Evolutionary conservation across 2,888 invertebrate species (phyloP), one percentile per base, ranked within the genome.

Genomic region (Acrobasis consociella): DNA sequence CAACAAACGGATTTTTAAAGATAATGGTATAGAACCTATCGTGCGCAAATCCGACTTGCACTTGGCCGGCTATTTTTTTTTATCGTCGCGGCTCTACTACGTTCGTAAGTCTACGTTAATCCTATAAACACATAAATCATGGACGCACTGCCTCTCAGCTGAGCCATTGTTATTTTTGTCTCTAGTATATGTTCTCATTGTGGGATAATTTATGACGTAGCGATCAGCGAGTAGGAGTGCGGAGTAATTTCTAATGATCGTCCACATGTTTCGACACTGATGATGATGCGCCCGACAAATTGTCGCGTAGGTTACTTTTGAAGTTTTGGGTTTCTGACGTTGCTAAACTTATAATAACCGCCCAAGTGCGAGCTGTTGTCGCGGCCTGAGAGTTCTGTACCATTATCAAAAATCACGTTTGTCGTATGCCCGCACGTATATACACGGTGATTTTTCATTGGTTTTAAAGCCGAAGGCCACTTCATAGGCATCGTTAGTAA

Each of bases 81-180:
- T 42, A 11, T 3, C 13, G 42, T 42, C 9, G 8, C n/a, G 11
- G 46, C 13, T 46, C 13, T n/a, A 11, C 11, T 46, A 13, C n/a
- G 1, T 13, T 46, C 10, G n/a, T 11, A 46, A 46, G 46, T 46
- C 46, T 46, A 46, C 2, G 46, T 1, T 56, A 11, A 42, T 49
- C 50, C 39, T 42, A 60, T 60, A 60, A 62, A 55, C 61, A 15
- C 65, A 50, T 50, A 16, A 61, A 64, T 38, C 8, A 55, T 71
- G 9, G 80, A 65, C 70, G 42, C 65, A 64, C 56, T 62, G 56
- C 49, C 71, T 70, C 72, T 76, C 69, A 67, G 75, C 74, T 76
- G 75, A 75, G 67, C 76, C 76, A 82, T 84, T 85, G 83, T 85
- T 83, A 80, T 84, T 85, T 83, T 81, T 82, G 77, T 76, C 68